Evolutionary conservation across 2,888 invertebrate species (phyloP).

Genomic region (Gymnocheta viridis): DNA sequence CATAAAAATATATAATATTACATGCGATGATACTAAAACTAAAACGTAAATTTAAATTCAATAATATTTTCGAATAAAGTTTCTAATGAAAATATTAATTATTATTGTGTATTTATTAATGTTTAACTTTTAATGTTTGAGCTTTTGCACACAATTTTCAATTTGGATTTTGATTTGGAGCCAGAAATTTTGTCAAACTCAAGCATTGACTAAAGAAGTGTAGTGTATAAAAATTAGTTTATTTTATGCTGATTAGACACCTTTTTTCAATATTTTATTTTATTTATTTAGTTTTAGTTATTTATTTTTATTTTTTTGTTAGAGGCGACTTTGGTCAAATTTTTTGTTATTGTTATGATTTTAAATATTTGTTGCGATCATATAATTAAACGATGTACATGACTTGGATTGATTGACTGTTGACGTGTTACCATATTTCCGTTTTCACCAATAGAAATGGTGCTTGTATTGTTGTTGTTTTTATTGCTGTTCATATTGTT

Average conservation of each 20-base stretch:
- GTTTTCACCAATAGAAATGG: conserved; percentile 67
- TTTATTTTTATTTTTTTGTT: too few species aligned
- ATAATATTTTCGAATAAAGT: background rate
- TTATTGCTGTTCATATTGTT: conserved; percentile 59
- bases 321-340: conserved; percentile 64
- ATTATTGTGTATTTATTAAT: background rate
- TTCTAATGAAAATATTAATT: background rate
- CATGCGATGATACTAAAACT: background rate
- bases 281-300: too few species aligned
- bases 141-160: conserved; percentile 35
- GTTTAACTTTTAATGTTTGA: conserved; percentile 34
- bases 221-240: conserved; percentile 12
- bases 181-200: background rate
- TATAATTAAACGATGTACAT: conserved; percentile 80
- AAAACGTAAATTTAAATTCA: background rate
- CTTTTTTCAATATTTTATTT: conserved; percentile 44
- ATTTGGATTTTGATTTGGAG: conserved; percentile 3
- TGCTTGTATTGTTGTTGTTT: conserved; percentile 66
- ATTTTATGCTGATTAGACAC: conserved; percentile 60
- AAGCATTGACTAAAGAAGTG: conserved; percentile 29
- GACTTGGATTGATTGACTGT: conserved; percentile 79
- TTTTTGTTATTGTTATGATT: conserved; percentile 1
- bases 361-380: conserved; percentile 68
- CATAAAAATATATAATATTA: conserved; percentile 30
- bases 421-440: conserved; percentile 73